phyloP scores from a whole-genome alignment of 2,888 invertebrate species.

The Hyposoter dolosus region DNA sequence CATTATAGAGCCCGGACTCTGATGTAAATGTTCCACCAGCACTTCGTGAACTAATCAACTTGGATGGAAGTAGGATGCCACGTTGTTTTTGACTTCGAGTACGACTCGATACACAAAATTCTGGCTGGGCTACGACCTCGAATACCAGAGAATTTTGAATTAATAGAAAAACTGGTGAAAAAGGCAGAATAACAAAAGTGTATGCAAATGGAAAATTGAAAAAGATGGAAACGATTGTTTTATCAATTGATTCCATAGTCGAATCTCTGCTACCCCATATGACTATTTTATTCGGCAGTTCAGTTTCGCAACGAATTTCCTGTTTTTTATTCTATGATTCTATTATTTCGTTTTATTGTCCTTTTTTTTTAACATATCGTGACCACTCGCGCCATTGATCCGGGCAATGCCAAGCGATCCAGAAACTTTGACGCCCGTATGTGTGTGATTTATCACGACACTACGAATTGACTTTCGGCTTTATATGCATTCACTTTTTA shows the following conservation, averaged over 20 bases:
- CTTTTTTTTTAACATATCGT: slow-evolving; percentile 40
- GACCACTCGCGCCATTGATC: slow-evolving; percentile 35
- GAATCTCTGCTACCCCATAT: slow-evolving; percentile 16
- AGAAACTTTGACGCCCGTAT: slow-evolving; percentile 61
- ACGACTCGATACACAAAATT: not conserved
- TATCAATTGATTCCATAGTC: slow-evolving; percentile 38
- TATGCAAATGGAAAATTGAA: not conserved
- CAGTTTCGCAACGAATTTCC: slow-evolving; percentile 48
- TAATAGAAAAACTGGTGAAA: not conserved
- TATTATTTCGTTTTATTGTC: slow-evolving; percentile 23
- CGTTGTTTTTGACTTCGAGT: not conserved
- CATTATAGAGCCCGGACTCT: too few relatives aligned
- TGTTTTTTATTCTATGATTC: slow-evolving; percentile 31
- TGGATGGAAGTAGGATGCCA: not conserved
- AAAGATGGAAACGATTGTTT: slow-evolving; percentile 25
- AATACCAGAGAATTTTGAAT: not conserved
- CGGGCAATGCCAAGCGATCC: slow-evolving; percentile 45
- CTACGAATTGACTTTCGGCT: slow-evolving; percentile 62
- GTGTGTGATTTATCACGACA: slow-evolving; percentile 64
- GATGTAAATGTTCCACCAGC: too few relatives aligned
- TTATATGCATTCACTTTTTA: slow-evolving; percentile 49
- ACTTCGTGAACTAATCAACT: slow-evolving; percentile 45
- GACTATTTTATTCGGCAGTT: slow-evolving; percentile 30
- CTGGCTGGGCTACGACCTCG: not conserved
- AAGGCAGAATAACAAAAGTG: not conserved